Evolutionary conservation across 2,888 invertebrate genomes (phyloP), one percentile per base, ranked within the genome.

Genomic region (Drosophila parthenogenetica): DNA sequence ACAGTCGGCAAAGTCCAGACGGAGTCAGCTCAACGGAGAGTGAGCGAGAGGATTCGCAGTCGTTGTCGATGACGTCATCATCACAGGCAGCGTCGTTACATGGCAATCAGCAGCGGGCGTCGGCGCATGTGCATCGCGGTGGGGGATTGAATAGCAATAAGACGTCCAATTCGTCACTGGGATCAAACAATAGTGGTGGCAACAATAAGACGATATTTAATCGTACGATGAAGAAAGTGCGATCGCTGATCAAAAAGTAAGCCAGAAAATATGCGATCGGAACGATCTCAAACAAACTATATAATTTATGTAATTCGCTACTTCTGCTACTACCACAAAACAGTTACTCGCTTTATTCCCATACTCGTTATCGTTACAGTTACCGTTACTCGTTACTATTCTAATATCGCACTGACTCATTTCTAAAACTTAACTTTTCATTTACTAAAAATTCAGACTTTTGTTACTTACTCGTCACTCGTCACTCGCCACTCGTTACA

Each of bases 181-280:
- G 88, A 71, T 80, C 86, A 57, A 88, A 74, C 95, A 95, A 91
- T 93, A 95, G 89, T 95, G 84, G 89, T 53, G 86, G 80, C 81
- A 95, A 81, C 80, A 95, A 82, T 60, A 82, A 95, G 91, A 96
- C 96, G 92, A 96, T 97, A 92, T 96, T 97, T 95, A 96, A 97
- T 94, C 94, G 95, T 92, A 96, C 96, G 93, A 95, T 96, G 84
- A 96, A 95, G 93, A 96, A 96, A 94, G 95, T 96, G 92, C 94
- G 95, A 93, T 95, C 95, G 93, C 93, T 96, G 91, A 96, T 94
- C 73, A 93, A 93, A 90, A 93, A 93, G 91, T 93, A 92, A 92
- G 92, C 91, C 42, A 29, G 65, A 61, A 53, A 43, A 29, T 8
- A 59, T 32, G 54, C 54, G 54, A 42, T 39, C 37, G 19, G 19